Evolutionary conservation across 2,797 vertebrate species (phyloP), one percentile per base, ranked within the genome.

Genomic region (Urophycis tenuis): DNA sequence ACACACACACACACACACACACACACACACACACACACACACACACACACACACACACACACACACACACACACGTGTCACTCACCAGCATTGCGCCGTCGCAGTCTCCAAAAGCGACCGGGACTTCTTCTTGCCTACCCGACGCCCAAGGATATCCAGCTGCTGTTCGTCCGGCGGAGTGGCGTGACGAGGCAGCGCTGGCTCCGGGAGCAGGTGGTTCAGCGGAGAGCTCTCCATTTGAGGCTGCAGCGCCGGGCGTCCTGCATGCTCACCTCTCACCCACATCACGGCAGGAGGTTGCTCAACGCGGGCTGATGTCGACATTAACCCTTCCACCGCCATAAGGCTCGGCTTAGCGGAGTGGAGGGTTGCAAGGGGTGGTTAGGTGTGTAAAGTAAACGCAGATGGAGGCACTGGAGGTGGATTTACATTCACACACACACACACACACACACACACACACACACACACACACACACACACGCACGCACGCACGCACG

Each of bases 81-180:
- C n/a, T n/a, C n/a, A n/a, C n/a, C n/a, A 33, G 77, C 85, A 87
- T 32, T 73, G 69, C 70, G 85, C 76, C 53, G 82, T 91, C 67
- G 89, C 34, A 14, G 71, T 86, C 41, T 83, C 84, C 75, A 80
- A 78, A 75, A 87, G 60, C n/a, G 89, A 79, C 31, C 19, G 39
- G 30, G 77, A 74, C n/a, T n/a, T n/a, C 77, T 75, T 75, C 73
- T 85, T 85, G 45, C 75, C 76, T 34, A 76, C 77, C 17, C 82
- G 74, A 14, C 80, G 83, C 0, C 90, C 87, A 14, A 90, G 80
- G 76, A 88, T 53, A 71, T 92, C 87, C 72, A 92, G 84, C 74
- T 87, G 84, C 8, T 77, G 73, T 81, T 91, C 83, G n/a, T 90
- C 89, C 86, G 90, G 77, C 34, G 73, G 14, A 17, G 81, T 79